Evolutionary conservation across 2,113 vertebrate genomes (phyloP), one percentile per base, ranked within the genome.

Genomic region (Hypanus sabinus): DNA sequence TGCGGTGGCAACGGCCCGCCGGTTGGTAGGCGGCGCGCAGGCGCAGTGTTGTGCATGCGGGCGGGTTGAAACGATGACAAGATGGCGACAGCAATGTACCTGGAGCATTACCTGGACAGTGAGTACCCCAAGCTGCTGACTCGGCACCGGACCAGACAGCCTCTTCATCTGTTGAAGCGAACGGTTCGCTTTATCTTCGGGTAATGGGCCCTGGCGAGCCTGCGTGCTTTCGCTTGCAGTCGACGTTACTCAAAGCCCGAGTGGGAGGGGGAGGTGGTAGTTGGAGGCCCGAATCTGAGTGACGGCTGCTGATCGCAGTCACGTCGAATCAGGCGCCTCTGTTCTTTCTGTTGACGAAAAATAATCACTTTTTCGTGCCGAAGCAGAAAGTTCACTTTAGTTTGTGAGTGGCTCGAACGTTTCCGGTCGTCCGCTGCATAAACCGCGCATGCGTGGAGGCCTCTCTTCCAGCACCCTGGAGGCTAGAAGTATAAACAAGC

Each of bases 21-120:
- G 18, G 71, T 73, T 73, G 71, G 71, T 20, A 24, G 71, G 5
- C 20, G 10, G 36, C 16, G 33, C 91, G 91, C 91, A 93, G 73
- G 91, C 91, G 73, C 91, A 16, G 38, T 30, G 83, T 2, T 11
- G 55, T 22, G 83, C 76, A 94, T 94, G 83, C 95, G 80, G 62
- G 65, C 94, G 68, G 95, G 95, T 94, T 94, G 94, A 95, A 94
- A 95, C 94, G 94, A 94, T 94, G 65, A 87, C 91, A 97, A 98
- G 96, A 99, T 99, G 98, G 98, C 98, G 97, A 98, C 98, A 65
- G 98, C 98, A 95, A 98, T 99, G 96, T 99, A 99, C 95, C 96
- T 99, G 96, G 98, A 99, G 96, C 98, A 99, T 96, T 99, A 99
- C 95, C 97, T 99, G 95, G 98, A 99, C 96, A 99, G 98, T 99